A percentile compares a stretch with the other conserved stretches of the same genome.
phyloP scores from a whole-genome alignment of 2,113 vertebrate genomes.

The Columbina picui region DNA sequence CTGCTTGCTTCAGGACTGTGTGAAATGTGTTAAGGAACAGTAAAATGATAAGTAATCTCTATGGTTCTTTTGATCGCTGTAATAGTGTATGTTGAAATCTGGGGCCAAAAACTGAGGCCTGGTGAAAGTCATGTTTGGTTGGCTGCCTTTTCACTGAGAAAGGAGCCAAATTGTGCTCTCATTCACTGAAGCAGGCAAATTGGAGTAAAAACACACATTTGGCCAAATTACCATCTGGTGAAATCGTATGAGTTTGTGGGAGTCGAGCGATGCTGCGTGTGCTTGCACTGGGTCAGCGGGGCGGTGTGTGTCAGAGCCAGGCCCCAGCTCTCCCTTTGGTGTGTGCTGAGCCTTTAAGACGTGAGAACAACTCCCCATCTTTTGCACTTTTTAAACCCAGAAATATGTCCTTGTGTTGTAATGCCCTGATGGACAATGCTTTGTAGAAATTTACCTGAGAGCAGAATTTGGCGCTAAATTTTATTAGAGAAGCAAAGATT shows the following conservation, averaged over 20 bases:
- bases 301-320: rapidly evolving
- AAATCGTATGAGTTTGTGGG: neutral
- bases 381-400: neutral
- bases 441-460: neutral
- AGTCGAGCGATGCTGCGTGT: neutral
- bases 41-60: constrained; percentile 36
- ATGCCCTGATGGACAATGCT: neutral
- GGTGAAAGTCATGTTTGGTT: constrained; percentile 34
- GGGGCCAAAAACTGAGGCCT: constrained; percentile 10
- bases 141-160: neutral
- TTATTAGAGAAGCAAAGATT: constrained; percentile 10
- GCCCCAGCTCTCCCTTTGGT: neutral
- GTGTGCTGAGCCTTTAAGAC: neutral
- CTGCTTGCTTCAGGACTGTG: constrained; percentile 26
- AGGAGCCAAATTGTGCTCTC: constrained; percentile 64
- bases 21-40: constrained; percentile 54
- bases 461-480: constrained; percentile 54
- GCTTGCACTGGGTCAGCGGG: neutral
- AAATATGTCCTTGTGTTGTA: neutral
- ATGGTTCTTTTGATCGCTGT: constrained; percentile 42
- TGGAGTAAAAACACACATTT: neutral
- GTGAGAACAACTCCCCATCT: neutral
- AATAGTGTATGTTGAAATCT: constrained; percentile 47
- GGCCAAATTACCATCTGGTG: neutral
- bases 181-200: neutral